Percentiles rank a stretch among this genome's conserved stretches.
These are phyloP conservation scores for Smittia sp. DNA, from an alignment of 2,888 invertebrate genomes.

Conservation along the genomic window DNA sequence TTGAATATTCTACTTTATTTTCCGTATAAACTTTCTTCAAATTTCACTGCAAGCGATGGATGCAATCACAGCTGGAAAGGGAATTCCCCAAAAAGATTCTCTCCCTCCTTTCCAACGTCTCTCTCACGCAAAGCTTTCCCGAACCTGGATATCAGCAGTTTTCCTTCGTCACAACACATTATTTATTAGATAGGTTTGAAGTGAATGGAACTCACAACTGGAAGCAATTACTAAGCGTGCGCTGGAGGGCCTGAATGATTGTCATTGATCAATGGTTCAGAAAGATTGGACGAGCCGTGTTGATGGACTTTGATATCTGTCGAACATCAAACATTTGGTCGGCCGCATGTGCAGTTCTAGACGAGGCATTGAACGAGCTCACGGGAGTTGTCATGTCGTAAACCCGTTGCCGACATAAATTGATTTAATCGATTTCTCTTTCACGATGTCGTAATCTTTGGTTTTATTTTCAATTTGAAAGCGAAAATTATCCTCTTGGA, in stretches of 20 bases:
- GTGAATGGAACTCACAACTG: slow-evolving; percentile 1
- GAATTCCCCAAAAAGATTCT: slow-evolving; percentile 17
- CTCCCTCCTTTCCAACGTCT: not conserved
- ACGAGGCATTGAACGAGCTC: slow-evolving; percentile 12
- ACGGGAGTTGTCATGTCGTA: slow-evolving; percentile 28
- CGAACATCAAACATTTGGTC: not conserved
- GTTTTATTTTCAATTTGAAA: not conserved
- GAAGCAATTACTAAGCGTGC: slow-evolving; percentile 37
- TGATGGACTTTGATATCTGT: not conserved
- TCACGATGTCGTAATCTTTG: not conserved
- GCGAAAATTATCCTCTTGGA: not conserved
- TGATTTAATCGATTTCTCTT: slow-evolving; percentile 11
- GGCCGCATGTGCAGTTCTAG: not conserved
- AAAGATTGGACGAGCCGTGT: not conserved
- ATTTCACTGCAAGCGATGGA: not conserved
- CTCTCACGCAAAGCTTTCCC: not conserved
- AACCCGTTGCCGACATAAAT: not conserved
- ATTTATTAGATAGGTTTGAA: slow-evolving; percentile 30
- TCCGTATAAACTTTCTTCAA: too few relatives aligned
- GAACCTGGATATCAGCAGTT: not conserved
- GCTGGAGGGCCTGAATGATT: not conserved
- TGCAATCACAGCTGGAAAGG: not conserved
- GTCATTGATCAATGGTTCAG: not conserved
- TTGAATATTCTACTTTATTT: too few relatives aligned
- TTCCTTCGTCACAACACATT: slow-evolving; percentile 8